Percentiles rank a stretch among this genome's conserved stretches.
These are phyloP conservation scores for Ceratina calcarata DNA, from an alignment of 1,140 invertebrate species.

Conservation along the genomic window DNA sequence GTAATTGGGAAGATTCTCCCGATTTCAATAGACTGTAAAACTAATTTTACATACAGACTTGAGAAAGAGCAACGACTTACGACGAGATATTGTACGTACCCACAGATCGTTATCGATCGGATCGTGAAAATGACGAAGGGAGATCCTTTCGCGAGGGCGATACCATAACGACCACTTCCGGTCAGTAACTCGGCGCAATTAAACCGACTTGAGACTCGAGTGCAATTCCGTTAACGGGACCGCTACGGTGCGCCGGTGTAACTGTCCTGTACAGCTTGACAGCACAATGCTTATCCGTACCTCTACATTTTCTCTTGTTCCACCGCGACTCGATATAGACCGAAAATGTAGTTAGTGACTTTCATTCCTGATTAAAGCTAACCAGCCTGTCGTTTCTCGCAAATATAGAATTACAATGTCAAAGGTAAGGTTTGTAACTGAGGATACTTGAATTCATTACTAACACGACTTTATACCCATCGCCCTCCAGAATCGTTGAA, in stretches of 20 bases:
- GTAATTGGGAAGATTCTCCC: no score
- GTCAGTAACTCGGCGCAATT: conserved; percentile 65
- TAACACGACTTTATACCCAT: no score
- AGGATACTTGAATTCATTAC: no score
- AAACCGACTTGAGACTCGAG: conserved; percentile 65
- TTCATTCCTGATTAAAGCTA: no score
- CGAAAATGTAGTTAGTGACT: conserved; percentile 26
- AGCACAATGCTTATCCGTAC: conserved; percentile 55
- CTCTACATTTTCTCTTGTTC: conserved; percentile 43
- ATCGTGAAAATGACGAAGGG: conserved; percentile 8
- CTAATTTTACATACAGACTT: neutral
- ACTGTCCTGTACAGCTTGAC: conserved; percentile 63
- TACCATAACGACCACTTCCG: conserved; percentile 67
- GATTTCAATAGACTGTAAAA: neutral
- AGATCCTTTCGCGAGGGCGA: conserved; percentile 39
- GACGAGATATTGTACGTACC: neutral
- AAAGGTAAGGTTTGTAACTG: no score
- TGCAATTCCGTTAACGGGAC: conserved; percentile 63
- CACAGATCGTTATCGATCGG: conserved; percentile 26
- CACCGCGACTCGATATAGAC: no score
- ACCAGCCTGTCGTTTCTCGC: no score
- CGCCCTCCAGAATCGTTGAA: neutral
- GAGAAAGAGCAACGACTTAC: neutral
- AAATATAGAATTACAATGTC: no score
- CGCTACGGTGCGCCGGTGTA: conserved; percentile 27